These are phyloP conservation scores for Stichopus chloronotus DNA, from an alignment of 35 echinoderm and acorn worm species.

Conservation along the genomic window DNA sequence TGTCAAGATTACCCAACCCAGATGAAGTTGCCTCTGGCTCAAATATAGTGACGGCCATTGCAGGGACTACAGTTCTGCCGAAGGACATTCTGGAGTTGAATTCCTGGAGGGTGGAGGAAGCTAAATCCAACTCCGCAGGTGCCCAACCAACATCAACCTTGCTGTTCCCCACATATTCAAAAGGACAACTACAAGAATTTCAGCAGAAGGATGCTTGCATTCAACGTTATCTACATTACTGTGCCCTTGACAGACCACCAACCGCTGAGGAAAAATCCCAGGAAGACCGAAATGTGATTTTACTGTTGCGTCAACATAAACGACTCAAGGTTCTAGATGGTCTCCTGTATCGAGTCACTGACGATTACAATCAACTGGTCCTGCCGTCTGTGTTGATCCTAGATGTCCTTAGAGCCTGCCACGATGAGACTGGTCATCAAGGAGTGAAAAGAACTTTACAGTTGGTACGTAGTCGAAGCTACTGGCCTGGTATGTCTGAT, in stretches of 20 bases:
- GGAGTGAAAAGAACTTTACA: not conserved
- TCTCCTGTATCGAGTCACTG: not conserved
- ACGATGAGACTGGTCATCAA: not conserved
- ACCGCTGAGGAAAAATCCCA: not conserved
- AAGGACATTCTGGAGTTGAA: too few relatives aligned
- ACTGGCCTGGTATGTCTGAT: conserved; percentile 52
- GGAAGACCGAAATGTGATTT: not conserved
- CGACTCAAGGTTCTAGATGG: not conserved
- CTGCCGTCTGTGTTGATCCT: not conserved
- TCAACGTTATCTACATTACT: too few relatives aligned
- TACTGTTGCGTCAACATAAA: not conserved
- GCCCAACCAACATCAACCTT: not conserved
- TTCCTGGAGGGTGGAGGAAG: too few relatives aligned
- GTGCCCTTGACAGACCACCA: not conserved
- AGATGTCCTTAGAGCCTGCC: not conserved
- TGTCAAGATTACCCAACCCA: conserved; percentile 34
- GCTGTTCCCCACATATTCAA: too few relatives aligned
- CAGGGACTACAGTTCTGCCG: not conserved
- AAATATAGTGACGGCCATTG: too few relatives aligned
- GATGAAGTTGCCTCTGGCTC: not conserved
- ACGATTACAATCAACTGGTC: not conserved
- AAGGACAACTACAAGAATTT: too few relatives aligned
- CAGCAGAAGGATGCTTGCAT: too few relatives aligned
- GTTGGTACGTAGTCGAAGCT: conserved; percentile 37
- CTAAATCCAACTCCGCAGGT: not conserved